Conservation (phyloP, 2,113 vertebrate species). For the Hippoglossus stenolepis region DNA sequence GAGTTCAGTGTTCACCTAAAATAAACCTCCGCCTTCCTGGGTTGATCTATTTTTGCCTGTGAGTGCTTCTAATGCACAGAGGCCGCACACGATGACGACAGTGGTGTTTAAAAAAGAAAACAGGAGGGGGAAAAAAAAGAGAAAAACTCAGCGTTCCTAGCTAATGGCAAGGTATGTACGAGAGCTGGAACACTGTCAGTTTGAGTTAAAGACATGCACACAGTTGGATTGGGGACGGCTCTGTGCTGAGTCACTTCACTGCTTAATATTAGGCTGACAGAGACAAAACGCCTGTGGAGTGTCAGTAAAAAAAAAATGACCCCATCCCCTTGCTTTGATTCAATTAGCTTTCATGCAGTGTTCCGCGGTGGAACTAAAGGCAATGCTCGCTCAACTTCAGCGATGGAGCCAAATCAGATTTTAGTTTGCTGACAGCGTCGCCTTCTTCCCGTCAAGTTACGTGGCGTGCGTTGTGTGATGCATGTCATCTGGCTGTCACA, state of each 20-base stretch:
- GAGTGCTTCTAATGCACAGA: conserved; percentile 1
- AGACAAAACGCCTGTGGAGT: conserved; percentile 73
- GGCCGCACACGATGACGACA: conserved; percentile 31
- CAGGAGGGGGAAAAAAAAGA: conserved; percentile 1
- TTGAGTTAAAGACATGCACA: conserved; percentile 60
- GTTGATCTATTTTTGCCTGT: conserved; percentile 32
- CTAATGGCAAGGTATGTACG: conserved; percentile 69
- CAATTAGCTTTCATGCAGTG: conserved; percentile 56
- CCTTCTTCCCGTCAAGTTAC: conserved; percentile 46
- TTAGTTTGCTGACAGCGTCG: conserved; percentile 39
- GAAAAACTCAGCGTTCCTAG: conserved; percentile 50
- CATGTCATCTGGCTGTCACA: conserved; percentile 47
- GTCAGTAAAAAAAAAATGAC: conserved; percentile 67
- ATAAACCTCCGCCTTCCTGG: conserved; percentile 37
- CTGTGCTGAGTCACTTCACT: conserved; percentile 76
- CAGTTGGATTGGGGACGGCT: conserved; percentile 35
- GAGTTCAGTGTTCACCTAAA: conserved; percentile 29
- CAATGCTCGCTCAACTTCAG: conserved; percentile 49
- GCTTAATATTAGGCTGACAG: conserved; percentile 75
- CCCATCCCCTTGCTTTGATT: conserved; percentile 64
- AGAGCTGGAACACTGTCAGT: conserved; percentile 67
- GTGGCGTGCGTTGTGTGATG: conserved; percentile 36
- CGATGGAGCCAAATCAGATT: conserved; percentile 55
- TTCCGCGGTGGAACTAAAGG: conserved; percentile 61
- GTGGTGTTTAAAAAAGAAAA: background rate